These are phyloP conservation scores for Syncerus caffer DNA, from an alignment of 2,797 vertebrate species.

Conservation along the genomic window DNA sequence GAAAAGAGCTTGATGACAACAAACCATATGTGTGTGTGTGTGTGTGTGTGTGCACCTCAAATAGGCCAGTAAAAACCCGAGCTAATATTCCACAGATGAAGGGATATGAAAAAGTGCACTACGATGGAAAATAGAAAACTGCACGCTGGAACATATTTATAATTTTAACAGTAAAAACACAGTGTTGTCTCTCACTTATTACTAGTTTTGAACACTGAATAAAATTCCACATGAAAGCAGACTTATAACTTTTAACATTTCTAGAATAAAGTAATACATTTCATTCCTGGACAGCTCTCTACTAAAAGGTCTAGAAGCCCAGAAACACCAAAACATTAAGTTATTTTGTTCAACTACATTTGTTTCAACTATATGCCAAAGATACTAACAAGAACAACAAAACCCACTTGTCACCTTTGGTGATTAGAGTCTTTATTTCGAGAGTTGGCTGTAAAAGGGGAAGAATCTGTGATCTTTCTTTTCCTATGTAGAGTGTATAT, in stretches of 20 bases:
- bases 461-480: slow-evolving; percentile 10
- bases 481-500: background rate
- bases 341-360: slow-evolving; percentile 2
- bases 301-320: background rate
- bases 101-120: background rate
- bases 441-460: background rate
- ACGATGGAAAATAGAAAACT: background rate
- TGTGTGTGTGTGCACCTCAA: background rate
- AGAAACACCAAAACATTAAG: background rate
- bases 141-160: background rate
- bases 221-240: background rate
- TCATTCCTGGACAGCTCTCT: background rate
- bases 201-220: background rate
- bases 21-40: background rate
- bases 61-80: background rate
- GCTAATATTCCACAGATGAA: background rate
- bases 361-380: background rate
- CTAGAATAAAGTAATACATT: background rate
- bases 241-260: slow-evolving; percentile 4
- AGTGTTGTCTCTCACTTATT: background rate
- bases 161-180: background rate
- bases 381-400: background rate
- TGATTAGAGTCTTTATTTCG: background rate
- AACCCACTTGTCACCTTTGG: background rate
- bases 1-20: background rate